Evolutionary conservation across 2,888 invertebrate species (phyloP), one percentile per base, ranked within the genome.

Genomic region (Nysson spinosus): DNA sequence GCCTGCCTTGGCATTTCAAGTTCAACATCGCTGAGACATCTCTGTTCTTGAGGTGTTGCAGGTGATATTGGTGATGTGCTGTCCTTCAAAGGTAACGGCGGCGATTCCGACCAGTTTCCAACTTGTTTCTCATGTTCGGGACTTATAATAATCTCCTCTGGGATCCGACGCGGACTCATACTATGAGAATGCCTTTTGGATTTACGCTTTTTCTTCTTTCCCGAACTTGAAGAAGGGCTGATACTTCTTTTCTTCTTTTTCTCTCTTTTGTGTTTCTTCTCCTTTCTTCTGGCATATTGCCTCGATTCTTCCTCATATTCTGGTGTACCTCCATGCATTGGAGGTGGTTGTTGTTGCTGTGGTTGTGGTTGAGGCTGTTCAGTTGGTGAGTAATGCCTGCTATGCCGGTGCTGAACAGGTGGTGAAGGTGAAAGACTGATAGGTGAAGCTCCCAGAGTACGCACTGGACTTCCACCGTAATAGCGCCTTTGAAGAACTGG

Each of bases 161-260:
- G 17, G 1, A 75, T 58, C 2, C 66, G 75, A 7, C 75, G 75
- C 0, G 93, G 88, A 79, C 93, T 93, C 0, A 92, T 91, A 57
- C 93, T 92, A 47, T 92, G 90, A 30, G 93, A 93, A 55, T 90
- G 89, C 44, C 93, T 91, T 84, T 91, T 91, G 32, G 89, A 89
- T 84, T 92, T 93, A 62, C 89, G 87, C 54, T 93, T 91, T 85
- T 92, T 93, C 87, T 92, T 93, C 86, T 92, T 94, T 78, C 93
- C 93, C 35, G 92, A 90, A 70, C 93, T 93, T 3, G 85, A 80
- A 9, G 82, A 79, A 2, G 87, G 87, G 24, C 84, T 85, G 62
- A 88, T 85, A 55, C 90, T 89, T 69, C 88, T 88, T 84, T 94
- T 94, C 86, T 93, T 93, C 85, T 93, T 92, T 82, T 94, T 94